A percentile compares a stretch with the other conserved stretches of the same genome.
Conservation (phyloP, 2,888 invertebrate species). For the Auanema freiburgensis region DNA sequence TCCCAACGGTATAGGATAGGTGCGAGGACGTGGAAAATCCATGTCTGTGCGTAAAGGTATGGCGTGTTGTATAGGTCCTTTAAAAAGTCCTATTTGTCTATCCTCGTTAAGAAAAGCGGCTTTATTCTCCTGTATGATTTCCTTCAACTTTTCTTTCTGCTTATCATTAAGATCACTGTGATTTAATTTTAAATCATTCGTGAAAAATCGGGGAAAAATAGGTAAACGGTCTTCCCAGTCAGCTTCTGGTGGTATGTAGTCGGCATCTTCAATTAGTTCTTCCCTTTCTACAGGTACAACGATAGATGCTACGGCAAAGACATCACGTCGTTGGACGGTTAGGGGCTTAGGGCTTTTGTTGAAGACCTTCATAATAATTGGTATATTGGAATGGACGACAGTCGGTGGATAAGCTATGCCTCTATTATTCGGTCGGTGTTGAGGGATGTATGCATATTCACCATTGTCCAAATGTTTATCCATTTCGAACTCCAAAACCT, state of each 20-base stretch:
- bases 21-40: slow-evolving; percentile 15
- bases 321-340: too few species aligned
- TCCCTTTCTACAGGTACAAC: too few species aligned
- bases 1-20: slow-evolving; percentile 16
- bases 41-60: slow-evolving; percentile 15
- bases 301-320: too few species aligned
- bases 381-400: too few species aligned
- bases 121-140: slow-evolving; percentile 5
- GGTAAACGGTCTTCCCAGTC: slow-evolving; percentile 20
- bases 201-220: background rate
- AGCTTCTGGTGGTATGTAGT: slow-evolving; percentile 20
- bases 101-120: slow-evolving; percentile 27
- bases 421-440: too few species aligned
- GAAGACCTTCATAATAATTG: too few species aligned
- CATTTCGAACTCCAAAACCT: too few species aligned
- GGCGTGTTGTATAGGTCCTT: slow-evolving; percentile 21
- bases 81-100: slow-evolving; percentile 22
- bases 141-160: slow-evolving; percentile 7
- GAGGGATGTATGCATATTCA: too few species aligned
- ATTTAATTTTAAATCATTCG: background rate
- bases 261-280: too few species aligned
- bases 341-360: too few species aligned
- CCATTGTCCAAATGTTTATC: too few species aligned
- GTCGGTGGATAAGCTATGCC: too few species aligned
- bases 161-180: background rate